Base-by-base conservation (phyloP, 2,797 vertebrate genomes). In the Pseudotriccus pelzelni region DNA sequence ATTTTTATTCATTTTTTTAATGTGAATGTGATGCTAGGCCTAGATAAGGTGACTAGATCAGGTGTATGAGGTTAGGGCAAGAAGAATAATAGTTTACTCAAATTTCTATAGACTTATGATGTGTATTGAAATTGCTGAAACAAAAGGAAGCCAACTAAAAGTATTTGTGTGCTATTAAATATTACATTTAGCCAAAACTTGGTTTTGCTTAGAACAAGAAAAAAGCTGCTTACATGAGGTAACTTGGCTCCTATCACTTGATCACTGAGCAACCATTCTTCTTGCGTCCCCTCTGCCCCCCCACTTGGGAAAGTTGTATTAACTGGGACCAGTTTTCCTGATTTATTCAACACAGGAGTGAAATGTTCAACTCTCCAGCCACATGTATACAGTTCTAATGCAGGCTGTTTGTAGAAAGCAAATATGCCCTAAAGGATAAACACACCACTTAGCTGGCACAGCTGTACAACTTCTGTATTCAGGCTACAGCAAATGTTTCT, bases 381-480 rank as follows among this genome's bases (percentile, higher is more conserved):
- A 39, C 87, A 91, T 66, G 84, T 90, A 87, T 92, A 56, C 62
- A 60, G 18, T 92, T 95, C 63, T 86, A 87, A 84, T 41, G 76
- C 87, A 80, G 75, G 69, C 94, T 93, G 84, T 94, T 94, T 97
- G 95, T 79, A 87, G 96, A 93, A 96, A 94, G 93, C 95, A 96
- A 52, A 82, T 94, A 86, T 95, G 82, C 91, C 91, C 96, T 96
- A 63, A 94, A 96, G 96, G 89, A 95, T 95, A 96, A 97, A 95
- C 84, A 89, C 18, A 77, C 43, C 66, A 81, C 90, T 94, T 93
- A 92, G 85, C 91, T 96, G 94, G 94, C 94, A 90, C 95, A 89
- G 92, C 93, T 96, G 87, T 84, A 92, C 89, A 95, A 90, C 87
- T 95, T 92, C 91, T 95, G 90, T 88, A 93, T 94, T 90, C 94